Base-by-base conservation (phyloP, 2,797 vertebrate genomes). In the Chromobotia macracanthus region DNA sequence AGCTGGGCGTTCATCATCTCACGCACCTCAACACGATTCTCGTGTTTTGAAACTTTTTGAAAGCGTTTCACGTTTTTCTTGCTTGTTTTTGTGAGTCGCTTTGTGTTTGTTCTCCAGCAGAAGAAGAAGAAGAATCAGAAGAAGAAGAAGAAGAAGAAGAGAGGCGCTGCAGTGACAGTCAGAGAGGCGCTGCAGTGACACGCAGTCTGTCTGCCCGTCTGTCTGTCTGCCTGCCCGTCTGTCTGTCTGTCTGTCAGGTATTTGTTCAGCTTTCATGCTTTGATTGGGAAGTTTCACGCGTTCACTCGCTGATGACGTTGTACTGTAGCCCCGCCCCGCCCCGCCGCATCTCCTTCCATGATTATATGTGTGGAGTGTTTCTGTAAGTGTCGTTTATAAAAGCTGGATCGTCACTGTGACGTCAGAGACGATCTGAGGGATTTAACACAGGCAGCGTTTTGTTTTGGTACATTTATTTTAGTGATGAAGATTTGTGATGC, bases 41-140 rank as follows among this genome's bases (percentile, higher is more conserved):
- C 13, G 3, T 16, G 0, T 48, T 48, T 7, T 63, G 13, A 8
- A 11, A 3, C n/a, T 0, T 28, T 16, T 8, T 31, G 25, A 6
- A 7, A 16, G 15, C 12, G n/a, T 41, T 3, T 3, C 50, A 44
- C 25, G 66, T n/a, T 63, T 18, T 28, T 72, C 21, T 44, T n/a
- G 44, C 48, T 61, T 11, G 23, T 28, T 58, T 60, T 25, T 18
- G 16, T 67, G 23, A 72, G 15, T 66, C 58, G 50, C 80, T 77
- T 58, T 35, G 77, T 81, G 68, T 72, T 48, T 71, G 75, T 72
- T 75, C 61, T 28, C 50, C 58, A 18, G 35, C 55, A 79, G 73
- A 46, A 71, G 38, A 70, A 69, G 82, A 64, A 60, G n/a, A n/a
- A n/a, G n/a, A n/a, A n/a, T n/a, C n/a, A n/a, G n/a, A n/a, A n/a